A percentile compares a stretch with the other conserved stretches of the same genome.
These are phyloP conservation scores for Heliothis virescens DNA, from an alignment of 1,140 invertebrate species.

Conservation along the genomic window DNA sequence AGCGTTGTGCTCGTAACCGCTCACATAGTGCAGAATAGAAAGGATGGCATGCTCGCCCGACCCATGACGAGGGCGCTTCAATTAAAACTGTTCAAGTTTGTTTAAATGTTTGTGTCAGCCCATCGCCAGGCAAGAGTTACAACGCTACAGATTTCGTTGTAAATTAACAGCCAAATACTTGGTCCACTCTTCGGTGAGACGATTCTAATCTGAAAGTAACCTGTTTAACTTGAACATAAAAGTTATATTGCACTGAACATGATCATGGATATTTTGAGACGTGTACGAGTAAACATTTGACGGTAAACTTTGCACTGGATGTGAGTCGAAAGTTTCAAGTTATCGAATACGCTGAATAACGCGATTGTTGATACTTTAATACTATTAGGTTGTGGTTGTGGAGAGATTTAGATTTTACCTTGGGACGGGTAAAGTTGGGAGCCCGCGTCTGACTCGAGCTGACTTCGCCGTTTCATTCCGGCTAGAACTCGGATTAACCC, in stretches of 20 bases:
- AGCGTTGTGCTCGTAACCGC: conserved; percentile 62
- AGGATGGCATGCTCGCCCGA: conserved; percentile 44
- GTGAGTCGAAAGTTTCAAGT: conserved; percentile 48
- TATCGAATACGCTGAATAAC: conserved; percentile 54
- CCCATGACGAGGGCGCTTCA: conserved; percentile 74
- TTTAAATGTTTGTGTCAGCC: conserved; percentile 77
- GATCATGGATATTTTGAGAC: conserved; percentile 13
- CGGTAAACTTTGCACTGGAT: conserved; percentile 28
- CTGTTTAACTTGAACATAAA: conserved; percentile 15
- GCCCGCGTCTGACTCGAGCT: conserved; percentile 32
- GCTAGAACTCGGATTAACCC: conserved; percentile 57
- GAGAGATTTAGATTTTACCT: conserved; percentile 60
- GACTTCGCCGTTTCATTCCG: conserved; percentile 52
- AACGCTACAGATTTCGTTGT: conserved; percentile 51
- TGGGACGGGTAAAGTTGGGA: conserved; percentile 57
- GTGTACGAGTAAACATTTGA: conserved; percentile 23
- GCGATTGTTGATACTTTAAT: conserved; percentile 63
- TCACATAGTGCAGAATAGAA: conserved; percentile 53
- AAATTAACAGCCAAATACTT: conserved; percentile 49
- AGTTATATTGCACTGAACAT: conserved; percentile 18
- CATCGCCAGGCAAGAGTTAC: conserved; percentile 57
- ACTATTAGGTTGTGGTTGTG: conserved; percentile 58
- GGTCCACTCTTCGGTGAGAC: conserved; percentile 3
- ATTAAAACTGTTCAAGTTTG: conserved; percentile 82
- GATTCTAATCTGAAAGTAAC: neutral